Percentiles rank a stretch among this genome's conserved stretches.
Conservation (phyloP, 2,797 vertebrate species). For the Sitta carolinensis region DNA sequence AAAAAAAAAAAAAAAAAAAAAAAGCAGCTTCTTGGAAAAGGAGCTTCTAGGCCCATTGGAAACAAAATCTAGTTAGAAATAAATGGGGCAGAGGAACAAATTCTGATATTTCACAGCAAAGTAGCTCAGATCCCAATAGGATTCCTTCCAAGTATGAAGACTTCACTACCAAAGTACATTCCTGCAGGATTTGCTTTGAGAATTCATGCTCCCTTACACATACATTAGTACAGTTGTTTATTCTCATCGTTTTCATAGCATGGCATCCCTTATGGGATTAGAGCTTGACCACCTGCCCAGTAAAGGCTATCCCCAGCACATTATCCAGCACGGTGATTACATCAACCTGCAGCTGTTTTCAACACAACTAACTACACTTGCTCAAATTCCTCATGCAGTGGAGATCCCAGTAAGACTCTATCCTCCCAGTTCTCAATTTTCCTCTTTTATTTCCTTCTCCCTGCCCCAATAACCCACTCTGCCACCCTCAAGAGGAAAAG, state of each 20-base stretch:
- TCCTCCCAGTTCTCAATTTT: background rate
- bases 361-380: background rate
- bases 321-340: background rate
- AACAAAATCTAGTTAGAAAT: conserved; percentile 17
- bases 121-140: background rate
- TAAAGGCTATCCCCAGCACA: background rate
- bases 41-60: background rate
- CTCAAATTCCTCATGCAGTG: background rate
- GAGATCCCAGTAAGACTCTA: background rate
- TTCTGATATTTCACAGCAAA: background rate
- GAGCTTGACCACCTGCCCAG: background rate
- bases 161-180: background rate
- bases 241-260: background rate
- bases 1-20: background rate
- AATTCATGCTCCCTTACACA: background rate
- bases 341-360: background rate
- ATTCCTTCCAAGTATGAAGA: background rate
- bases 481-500: conserved; percentile 11
- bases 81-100: background rate
- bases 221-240: background rate
- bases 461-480: background rate
- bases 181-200: background rate
- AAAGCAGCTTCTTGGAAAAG: background rate
- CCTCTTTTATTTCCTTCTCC: background rate
- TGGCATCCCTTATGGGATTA: background rate